Percentiles rank a stretch among this genome's conserved stretches.
phyloP scores from a whole-genome alignment of 2,113 vertebrate genomes.

The Marcusenius ussheri region DNA sequence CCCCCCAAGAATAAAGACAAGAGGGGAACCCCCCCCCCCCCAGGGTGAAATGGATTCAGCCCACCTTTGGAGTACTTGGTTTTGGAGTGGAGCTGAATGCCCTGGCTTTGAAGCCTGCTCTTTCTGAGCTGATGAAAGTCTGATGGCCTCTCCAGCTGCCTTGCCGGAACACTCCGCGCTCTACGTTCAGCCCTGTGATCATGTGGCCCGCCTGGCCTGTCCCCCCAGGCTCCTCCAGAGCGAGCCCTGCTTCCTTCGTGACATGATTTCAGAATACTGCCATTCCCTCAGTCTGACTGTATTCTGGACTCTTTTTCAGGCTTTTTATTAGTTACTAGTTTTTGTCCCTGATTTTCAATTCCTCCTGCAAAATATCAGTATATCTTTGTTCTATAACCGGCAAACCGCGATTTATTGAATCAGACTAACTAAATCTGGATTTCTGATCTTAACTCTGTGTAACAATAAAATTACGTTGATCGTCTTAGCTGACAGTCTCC shows the following conservation, averaged over 20 bases:
- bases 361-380: not conserved
- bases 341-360: not conserved
- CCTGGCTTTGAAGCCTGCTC: not conserved
- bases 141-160: not conserved
- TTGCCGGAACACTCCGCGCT: not conserved
- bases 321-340: not conserved
- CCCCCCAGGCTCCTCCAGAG: not conserved
- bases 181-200: not conserved
- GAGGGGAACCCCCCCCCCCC: not conserved
- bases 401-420: not conserved
- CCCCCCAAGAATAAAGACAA: not conserved
- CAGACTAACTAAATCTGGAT: not conserved
- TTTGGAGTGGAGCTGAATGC: not conserved
- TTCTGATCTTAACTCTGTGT: not conserved
- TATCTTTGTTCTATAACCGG: not conserved
- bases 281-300: not conserved
- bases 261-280: not conserved
- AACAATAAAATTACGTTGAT: not conserved
- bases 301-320: not conserved
- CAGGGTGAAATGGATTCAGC: not conserved
- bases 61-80: not conserved
- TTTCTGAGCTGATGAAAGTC: slow-evolving; percentile 2
- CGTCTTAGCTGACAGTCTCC: not conserved
- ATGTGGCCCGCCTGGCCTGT: not conserved
- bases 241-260: not conserved